phyloP scores from a whole-genome alignment of 2,797 vertebrate species.

The Morus bassanus region DNA sequence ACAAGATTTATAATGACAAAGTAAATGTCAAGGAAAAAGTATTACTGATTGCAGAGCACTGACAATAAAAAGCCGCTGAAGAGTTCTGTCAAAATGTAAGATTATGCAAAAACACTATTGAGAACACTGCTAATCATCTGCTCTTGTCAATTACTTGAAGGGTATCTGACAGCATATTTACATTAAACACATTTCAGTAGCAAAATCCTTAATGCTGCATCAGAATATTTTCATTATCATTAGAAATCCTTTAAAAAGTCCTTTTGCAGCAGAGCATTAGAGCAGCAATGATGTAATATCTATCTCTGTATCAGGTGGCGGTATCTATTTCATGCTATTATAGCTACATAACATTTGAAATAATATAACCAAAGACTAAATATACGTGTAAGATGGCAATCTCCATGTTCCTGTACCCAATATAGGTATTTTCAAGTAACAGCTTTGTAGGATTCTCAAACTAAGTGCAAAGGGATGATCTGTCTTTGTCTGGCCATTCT shows the following conservation, averaged over 20 bases:
- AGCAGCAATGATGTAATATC: conserved; percentile 3
- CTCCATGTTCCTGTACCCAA: not conserved
- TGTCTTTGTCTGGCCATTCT: not conserved
- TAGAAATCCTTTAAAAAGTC: conserved; percentile 68
- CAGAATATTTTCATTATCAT: conserved; percentile 75
- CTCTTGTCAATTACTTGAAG: conserved; percentile 91
- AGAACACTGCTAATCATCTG: conserved; percentile 92
- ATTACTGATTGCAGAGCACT: conserved; percentile 73
- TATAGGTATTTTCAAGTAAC: not conserved
- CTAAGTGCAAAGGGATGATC: not conserved
- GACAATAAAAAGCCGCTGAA: conserved; percentile 77
- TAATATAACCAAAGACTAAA: not conserved
- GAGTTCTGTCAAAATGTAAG: conserved; percentile 83
- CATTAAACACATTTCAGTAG: conserved; percentile 83
- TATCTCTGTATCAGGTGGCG: not conserved
- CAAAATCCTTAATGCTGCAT: conserved; percentile 77
- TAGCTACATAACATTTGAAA: not conserved
- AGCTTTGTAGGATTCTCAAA: not conserved
- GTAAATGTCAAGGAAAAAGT: conserved; percentile 75
- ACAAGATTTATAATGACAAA: conserved; percentile 79
- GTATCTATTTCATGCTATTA: conserved; percentile 10
- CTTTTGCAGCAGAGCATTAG: conserved; percentile 13
- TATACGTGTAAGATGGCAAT: not conserved
- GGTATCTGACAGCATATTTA: conserved; percentile 92
- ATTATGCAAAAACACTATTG: conserved; percentile 88